Evolutionary conservation across 2,797 vertebrate species (phyloP), one percentile per base, ranked within the genome.

Genomic region (Harpagifer antarcticus): DNA sequence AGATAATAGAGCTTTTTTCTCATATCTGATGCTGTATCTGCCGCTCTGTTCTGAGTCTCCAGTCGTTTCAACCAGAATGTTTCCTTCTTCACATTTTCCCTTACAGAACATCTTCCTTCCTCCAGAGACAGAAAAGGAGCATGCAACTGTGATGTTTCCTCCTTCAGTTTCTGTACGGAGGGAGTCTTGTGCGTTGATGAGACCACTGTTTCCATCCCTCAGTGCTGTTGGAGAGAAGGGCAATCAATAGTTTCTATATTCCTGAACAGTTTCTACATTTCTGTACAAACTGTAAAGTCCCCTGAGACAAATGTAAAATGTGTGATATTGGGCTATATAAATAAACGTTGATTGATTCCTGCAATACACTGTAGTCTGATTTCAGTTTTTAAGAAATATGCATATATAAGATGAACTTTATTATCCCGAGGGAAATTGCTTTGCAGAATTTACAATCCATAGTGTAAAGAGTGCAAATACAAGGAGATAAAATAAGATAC

Each of bases 1-100:
- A n/a, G n/a, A n/a, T n/a, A n/a, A n/a, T n/a, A n/a, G n/a, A n/a
- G n/a, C n/a, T n/a, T n/a, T n/a, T n/a, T n/a, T n/a, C n/a, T n/a
- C n/a, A n/a, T 83, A 79, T 5, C 2, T 0, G 15, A 85, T 74
- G 57, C 56, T 69, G 70, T 85, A 89, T 76, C 87, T 68, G 27
- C 23, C 85, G 0, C 5, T 33, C 6, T 48, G 4, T 69, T 1
- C 17, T 14, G 3, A 23, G 0, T 0, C 0, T 0, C 0, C 0
- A 1, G 10, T 0, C 0, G 78, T 88, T 16, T 71, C 2, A 48
- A 85, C 20, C 12, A 90, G 78, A 63, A 65, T 0, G 2, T 71
- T 4, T 57, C 42, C 0, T 2, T 3, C 7, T 47, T 70, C 0
- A 44, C 88, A 88, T 14, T 16, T 0, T 0, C 42, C 9, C 56